phyloP scores from a whole-genome alignment of 2,113 vertebrate species.

The Otis tarda region DNA sequence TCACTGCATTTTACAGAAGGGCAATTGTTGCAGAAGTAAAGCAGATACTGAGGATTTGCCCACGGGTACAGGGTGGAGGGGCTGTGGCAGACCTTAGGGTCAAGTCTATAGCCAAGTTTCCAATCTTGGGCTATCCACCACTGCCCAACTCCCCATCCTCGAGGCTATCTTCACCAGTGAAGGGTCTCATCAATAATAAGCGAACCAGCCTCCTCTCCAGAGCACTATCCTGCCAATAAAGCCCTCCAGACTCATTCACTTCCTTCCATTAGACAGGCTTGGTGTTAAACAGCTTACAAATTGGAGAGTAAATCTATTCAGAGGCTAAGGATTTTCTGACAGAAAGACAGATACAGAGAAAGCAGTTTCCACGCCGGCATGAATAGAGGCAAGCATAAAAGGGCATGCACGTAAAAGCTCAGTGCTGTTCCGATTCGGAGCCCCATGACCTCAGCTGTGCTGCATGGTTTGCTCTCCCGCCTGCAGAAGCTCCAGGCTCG shows the following conservation, averaged over 20 bases:
- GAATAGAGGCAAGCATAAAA: neutral
- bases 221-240: constrained; percentile 7
- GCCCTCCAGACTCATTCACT: neutral
- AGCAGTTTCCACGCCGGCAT: neutral
- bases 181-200: neutral
- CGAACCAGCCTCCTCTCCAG: neutral
- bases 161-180: neutral
- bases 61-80: neutral
- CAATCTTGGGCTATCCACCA: too few species aligned
- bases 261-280: neutral
- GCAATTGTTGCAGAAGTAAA: neutral
- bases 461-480: neutral
- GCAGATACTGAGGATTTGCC: neutral
- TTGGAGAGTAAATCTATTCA: constrained; percentile 4
- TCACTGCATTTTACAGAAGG: neutral
- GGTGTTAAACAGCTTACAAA: constrained; percentile 25
- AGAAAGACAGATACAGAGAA: constrained; percentile 28
- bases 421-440: neutral
- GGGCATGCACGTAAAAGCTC: neutral
- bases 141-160: neutral
- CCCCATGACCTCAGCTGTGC: neutral
- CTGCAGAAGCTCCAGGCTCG: neutral
- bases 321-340: constrained; percentile 54
- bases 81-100: neutral
- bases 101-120: neutral